Evolutionary conservation across 2,888 invertebrate genomes (phyloP).

Genomic region (Oligia fasciuncula): DNA sequence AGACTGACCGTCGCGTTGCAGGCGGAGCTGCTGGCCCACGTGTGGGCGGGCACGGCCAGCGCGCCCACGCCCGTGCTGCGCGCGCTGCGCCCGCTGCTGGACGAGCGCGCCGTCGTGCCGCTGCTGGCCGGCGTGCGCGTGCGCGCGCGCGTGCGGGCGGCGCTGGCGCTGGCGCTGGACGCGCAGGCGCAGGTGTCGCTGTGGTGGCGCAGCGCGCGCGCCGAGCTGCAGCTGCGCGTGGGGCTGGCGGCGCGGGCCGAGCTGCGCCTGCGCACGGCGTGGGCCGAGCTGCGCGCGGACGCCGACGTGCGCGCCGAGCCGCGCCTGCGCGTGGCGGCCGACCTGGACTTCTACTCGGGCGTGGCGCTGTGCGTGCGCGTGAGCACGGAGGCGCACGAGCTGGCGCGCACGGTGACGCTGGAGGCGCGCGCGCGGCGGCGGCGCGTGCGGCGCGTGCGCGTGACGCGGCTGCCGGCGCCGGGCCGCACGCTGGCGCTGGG

Average conservation of each 20-base stretch:
- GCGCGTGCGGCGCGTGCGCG: slow-evolving; percentile 55
- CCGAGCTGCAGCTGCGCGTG: slow-evolving; percentile 57
- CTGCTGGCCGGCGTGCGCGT: slow-evolving; percentile 57
- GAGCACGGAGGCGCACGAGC: slow-evolving; percentile 54
- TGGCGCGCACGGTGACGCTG: slow-evolving; percentile 35
- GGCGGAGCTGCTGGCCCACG: slow-evolving; percentile 81
- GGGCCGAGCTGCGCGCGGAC: slow-evolving; percentile 57
- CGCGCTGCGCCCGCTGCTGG: slow-evolving; percentile 58
- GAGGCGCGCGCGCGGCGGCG: slow-evolving; percentile 31
- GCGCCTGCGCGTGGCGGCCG: slow-evolving; percentile 68
- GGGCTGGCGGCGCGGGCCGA: slow-evolving; percentile 57
- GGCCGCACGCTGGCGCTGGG: slow-evolving; percentile 81
- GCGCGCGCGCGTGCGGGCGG: slow-evolving; percentile 53
- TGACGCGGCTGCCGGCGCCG: slow-evolving; percentile 72
- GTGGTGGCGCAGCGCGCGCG: slow-evolving; percentile 62
- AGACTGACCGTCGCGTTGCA: slow-evolving; percentile 60
- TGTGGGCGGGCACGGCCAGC: slow-evolving; percentile 83
- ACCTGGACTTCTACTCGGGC: slow-evolving; percentile 81
- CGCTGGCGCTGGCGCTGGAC: slow-evolving; percentile 63
- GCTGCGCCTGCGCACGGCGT: slow-evolving; percentile 68
- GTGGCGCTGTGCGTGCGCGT: slow-evolving; percentile 81
- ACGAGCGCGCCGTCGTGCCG: slow-evolving; percentile 40
- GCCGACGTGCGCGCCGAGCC: slow-evolving; percentile 45
- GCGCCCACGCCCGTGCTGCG: slow-evolving; percentile 78
- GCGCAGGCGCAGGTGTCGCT: slow-evolving; percentile 61